Percentiles rank a stretch among this genome's conserved stretches.
These are phyloP conservation scores for Lasius fuliginosus DNA, from an alignment of 2,888 invertebrate species.

Conservation along the genomic window DNA sequence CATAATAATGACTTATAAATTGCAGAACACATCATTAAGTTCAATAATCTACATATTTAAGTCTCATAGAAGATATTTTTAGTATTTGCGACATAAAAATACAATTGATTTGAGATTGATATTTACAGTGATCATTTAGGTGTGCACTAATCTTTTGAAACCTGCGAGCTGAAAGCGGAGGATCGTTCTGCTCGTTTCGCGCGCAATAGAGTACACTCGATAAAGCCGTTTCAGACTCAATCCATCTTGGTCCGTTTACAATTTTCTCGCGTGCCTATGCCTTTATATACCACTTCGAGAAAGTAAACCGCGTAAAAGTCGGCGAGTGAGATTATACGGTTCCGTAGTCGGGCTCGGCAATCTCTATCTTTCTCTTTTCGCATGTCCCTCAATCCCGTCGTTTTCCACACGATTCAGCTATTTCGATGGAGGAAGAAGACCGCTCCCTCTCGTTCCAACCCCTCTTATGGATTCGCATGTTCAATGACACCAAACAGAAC, in stretches of 20 bases:
- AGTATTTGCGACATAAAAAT: not conserved
- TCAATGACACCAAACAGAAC: constrained; percentile 48
- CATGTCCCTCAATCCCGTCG: not conserved
- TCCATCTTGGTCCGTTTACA: constrained; percentile 77
- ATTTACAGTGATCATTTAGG: not conserved
- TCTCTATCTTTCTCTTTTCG: not conserved
- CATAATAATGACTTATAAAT: not conserved
- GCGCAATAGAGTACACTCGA: constrained; percentile 69
- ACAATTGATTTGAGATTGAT: not conserved
- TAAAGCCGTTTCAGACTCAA: constrained; percentile 75
- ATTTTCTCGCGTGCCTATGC: constrained; percentile 72
- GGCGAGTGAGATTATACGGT: constrained; percentile 36
- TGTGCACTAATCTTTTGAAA: constrained; percentile 20
- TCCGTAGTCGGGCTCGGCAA: constrained; percentile 9
- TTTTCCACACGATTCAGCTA: constrained; percentile 14
- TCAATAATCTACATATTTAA: not conserved
- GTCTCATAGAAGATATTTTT: not conserved
- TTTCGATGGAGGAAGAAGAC: constrained; percentile 35
- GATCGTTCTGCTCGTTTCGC: constrained; percentile 37
- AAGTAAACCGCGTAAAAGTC: constrained; percentile 54
- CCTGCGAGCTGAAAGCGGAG: constrained; percentile 24
- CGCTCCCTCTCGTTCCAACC: not conserved
- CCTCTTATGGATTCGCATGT: constrained; percentile 21
- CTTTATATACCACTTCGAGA: constrained; percentile 45
- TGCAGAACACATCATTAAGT: not conserved